Percentiles rank a stretch among this genome's conserved stretches.
Conservation (phyloP, 2,113 vertebrate species). For the Falcunculus frontatus region DNA sequence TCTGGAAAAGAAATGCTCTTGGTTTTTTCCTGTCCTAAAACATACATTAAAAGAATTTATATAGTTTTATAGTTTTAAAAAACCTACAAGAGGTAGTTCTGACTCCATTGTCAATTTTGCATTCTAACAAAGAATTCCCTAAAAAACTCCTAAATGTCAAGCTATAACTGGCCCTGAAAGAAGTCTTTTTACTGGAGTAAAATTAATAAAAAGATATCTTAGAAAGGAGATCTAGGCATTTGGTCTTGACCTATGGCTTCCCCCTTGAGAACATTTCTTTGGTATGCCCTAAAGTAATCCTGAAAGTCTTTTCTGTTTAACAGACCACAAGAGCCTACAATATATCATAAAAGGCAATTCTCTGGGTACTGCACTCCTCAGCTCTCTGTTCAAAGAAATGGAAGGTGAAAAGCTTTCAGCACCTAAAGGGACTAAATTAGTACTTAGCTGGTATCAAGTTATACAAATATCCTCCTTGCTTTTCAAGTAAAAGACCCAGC, state of each 20-base stretch:
- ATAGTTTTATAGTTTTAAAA: neutral
- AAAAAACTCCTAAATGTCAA: neutral
- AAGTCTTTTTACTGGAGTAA: neutral
- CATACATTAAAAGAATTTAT: neutral
- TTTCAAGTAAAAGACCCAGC: neutral
- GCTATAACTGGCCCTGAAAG: neutral
- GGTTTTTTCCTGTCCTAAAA: neutral
- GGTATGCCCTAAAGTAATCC: neutral
- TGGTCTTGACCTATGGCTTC: neutral
- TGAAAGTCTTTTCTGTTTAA: neutral
- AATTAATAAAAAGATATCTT: neutral
- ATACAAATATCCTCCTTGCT: rapidly evolving
- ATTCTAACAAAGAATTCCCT: neutral
- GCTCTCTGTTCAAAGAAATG: neutral
- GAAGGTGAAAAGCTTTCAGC: neutral
- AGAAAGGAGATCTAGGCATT: neutral
- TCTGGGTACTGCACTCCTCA: neutral
- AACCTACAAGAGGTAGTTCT: neutral
- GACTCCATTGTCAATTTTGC: rapidly evolving
- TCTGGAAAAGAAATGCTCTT: neutral
- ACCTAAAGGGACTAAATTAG: rapidly evolving
- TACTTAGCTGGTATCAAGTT: rapidly evolving
- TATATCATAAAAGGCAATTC: neutral
- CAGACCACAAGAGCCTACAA: rapidly evolving
- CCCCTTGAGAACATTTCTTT: neutral